Evolutionary conservation across 2,888 invertebrate species (phyloP).

Genomic region (Lithophane ornitopus): DNA sequence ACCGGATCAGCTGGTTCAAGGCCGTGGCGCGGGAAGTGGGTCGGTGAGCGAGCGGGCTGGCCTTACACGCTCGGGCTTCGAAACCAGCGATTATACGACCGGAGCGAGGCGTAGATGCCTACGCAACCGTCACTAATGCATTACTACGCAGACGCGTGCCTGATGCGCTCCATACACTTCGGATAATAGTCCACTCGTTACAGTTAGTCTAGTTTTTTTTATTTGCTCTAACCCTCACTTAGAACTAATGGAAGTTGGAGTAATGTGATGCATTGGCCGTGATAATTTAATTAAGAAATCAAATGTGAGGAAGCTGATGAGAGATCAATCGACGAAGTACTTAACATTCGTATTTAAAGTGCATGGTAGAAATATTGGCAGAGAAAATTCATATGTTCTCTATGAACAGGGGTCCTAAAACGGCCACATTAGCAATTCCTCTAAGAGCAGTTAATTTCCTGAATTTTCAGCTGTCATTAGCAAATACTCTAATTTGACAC

Average conservation of each 20-base stretch:
- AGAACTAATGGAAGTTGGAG: constrained; percentile 14
- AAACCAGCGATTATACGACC: constrained; percentile 42
- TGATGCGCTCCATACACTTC: constrained; percentile 28
- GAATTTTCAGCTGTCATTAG: no score
- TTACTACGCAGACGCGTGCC: constrained; percentile 26
- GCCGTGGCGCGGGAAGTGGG: constrained; percentile 63
- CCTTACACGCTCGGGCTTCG: constrained; percentile 54
- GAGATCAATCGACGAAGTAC: background rate
- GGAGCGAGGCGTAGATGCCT: background rate
- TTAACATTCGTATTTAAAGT: background rate
- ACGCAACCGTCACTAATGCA: constrained; percentile 45
- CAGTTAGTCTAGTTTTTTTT: constrained; percentile 24
- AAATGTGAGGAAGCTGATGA: background rate
- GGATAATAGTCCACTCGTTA: constrained; percentile 24
- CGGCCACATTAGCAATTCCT: no score
- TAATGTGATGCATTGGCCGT: constrained; percentile 20
- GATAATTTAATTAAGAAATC: constrained; percentile 27
- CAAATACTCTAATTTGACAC: no score
- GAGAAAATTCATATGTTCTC: background rate
- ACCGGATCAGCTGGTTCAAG: constrained; percentile 70
- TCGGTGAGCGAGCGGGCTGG: constrained; percentile 54
- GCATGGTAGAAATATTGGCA: background rate
- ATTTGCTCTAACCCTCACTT: constrained; percentile 23
- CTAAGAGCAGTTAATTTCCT: no score
- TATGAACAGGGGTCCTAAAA: no score